A percentile compares a stretch with the other conserved stretches of the same genome.
Conservation (phyloP, 1,140 invertebrate species). For the Atta cephalotes region DNA sequence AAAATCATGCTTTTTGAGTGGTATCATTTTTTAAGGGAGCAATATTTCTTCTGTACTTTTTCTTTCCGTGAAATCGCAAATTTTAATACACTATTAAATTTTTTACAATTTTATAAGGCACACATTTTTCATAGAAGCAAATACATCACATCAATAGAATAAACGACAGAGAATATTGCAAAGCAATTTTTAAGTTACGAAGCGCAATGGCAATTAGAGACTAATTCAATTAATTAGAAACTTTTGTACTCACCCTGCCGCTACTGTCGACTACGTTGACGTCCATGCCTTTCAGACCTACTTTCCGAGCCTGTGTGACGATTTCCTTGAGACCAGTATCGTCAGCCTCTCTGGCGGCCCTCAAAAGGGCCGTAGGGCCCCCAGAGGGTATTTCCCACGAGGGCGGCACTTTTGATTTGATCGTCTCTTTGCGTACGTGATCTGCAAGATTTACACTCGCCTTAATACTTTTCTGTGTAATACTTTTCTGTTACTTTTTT, state of each 20-base stretch:
- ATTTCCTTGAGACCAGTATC: slow-evolving; percentile 79
- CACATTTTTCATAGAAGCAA: not conserved
- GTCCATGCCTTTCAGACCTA: slow-evolving; percentile 77
- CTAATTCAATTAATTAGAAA: slow-evolving; percentile 44
- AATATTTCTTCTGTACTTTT: not conserved
- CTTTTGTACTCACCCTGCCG: slow-evolving; percentile 81
- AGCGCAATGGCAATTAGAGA: slow-evolving; percentile 12
- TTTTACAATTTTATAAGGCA: not conserved
- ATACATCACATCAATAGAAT: too few relatives aligned
- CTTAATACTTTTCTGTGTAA: too few relatives aligned
- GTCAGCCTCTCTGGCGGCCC: slow-evolving; percentile 83
- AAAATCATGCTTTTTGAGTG: too few relatives aligned
- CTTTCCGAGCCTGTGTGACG: slow-evolving; percentile 75
- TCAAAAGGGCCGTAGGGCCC: slow-evolving; percentile 81
- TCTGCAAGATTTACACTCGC: slow-evolving; percentile 6
- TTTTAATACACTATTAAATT: not conserved
- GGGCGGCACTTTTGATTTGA: slow-evolving; percentile 77
- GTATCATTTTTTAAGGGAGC: too few relatives aligned
- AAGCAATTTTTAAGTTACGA: slow-evolving; percentile 20
- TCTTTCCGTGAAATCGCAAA: not conserved
- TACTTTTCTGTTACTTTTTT: not conserved
- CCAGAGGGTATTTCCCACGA: slow-evolving; percentile 77
- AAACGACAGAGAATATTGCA: not conserved
- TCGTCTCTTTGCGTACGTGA: slow-evolving; percentile 63
- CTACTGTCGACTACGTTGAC: slow-evolving; percentile 83